A percentile compares a stretch with the other conserved stretches of the same genome.
These are phyloP conservation scores for Oxystoma pomonae DNA, from an alignment of 2,888 invertebrate genomes.

Conservation along the genomic window DNA sequence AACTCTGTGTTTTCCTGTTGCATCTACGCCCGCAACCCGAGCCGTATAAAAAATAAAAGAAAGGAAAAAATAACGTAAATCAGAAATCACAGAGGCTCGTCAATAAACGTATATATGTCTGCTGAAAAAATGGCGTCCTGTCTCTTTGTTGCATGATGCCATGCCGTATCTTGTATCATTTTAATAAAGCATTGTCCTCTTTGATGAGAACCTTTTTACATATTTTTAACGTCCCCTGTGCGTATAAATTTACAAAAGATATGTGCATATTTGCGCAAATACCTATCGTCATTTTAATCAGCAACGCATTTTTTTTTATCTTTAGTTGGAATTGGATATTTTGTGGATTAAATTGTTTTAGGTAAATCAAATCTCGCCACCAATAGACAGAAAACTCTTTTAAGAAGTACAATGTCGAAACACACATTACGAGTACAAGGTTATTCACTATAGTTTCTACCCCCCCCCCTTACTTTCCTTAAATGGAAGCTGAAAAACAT, in stretches of 20 bases:
- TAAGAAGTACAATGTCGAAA: no score
- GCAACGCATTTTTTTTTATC: background rate
- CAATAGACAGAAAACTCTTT: no score
- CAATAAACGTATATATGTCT: background rate
- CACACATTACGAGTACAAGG: no score
- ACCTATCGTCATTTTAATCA: background rate
- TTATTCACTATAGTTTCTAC: no score
- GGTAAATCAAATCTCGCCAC: no score
- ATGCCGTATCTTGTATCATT: constrained; percentile 19
- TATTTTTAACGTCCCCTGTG: constrained; percentile 12
- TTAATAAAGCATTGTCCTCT: constrained; percentile 24
- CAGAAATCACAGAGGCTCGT: background rate
- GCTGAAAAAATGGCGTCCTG: background rate
- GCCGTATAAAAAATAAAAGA: background rate
- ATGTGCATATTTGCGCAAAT: constrained; percentile 3
- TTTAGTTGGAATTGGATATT: background rate
- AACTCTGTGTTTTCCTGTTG: no score
- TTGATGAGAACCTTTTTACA: constrained; percentile 23
- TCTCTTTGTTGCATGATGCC: background rate
- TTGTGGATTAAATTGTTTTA: no score
- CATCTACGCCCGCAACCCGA: background rate
- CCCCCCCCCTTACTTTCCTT: no score
- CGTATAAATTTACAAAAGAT: constrained; percentile 3
- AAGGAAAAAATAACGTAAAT: background rate
- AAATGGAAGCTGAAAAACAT: no score